Evolutionary conservation across 2,888 invertebrate species (phyloP).

Genomic region (Fragum sueziense): DNA sequence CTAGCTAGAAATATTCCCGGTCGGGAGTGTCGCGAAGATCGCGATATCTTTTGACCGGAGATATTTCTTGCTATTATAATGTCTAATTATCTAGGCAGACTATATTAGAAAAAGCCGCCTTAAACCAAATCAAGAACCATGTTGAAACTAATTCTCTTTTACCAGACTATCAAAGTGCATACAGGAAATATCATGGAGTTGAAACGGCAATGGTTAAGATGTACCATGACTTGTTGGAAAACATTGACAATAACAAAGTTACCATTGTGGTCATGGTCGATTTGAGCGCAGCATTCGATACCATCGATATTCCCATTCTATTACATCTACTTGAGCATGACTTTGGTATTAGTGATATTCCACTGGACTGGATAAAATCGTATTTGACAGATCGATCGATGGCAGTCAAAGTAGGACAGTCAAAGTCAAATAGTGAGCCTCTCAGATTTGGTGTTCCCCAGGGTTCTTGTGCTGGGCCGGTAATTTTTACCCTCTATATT

Average conservation of each 20-base stretch:
- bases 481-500: constrained; percentile 43
- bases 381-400: constrained; percentile 36
- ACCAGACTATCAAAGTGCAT: constrained; percentile 46
- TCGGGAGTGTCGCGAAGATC: too few relatives aligned
- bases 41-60: too few relatives aligned
- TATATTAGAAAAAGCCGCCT: constrained; percentile 32
- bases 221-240: constrained; percentile 36
- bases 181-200: constrained; percentile 27
- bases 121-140: constrained; percentile 36
- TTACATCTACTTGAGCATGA: constrained; percentile 25
- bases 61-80: too few relatives aligned
- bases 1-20: too few relatives aligned
- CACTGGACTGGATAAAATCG: constrained; percentile 40
- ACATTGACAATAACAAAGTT: constrained; percentile 15
- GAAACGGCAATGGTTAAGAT: constrained; percentile 48
- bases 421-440: constrained; percentile 1
- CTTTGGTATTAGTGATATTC: constrained; percentile 33
- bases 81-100: too few relatives aligned
- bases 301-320: constrained; percentile 39
- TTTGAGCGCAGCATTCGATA: constrained; percentile 47
- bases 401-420: constrained; percentile 28
- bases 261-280: constrained; percentile 48
- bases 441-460: constrained; percentile 42
- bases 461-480: constrained; percentile 39
- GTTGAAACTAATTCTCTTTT: constrained; percentile 32